Evolutionary conservation across 2,888 invertebrate species (phyloP).

Genomic region (Neria commutata): DNA sequence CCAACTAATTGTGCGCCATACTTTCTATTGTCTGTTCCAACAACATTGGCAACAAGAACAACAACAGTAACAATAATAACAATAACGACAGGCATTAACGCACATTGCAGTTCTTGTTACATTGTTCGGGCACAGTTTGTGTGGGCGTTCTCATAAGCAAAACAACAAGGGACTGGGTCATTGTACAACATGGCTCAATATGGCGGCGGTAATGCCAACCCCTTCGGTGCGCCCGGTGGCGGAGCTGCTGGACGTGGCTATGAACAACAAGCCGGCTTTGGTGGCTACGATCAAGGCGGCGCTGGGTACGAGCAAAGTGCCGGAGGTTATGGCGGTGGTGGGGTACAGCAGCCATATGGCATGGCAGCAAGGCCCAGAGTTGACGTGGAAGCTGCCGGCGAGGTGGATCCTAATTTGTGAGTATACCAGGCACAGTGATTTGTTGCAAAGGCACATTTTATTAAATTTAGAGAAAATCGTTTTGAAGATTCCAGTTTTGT

Average conservation of each 20-base stretch:
- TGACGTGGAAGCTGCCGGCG: constrained; percentile 81
- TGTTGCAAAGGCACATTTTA: no score
- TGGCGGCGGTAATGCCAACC: constrained; percentile 45
- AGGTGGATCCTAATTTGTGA: constrained; percentile 82
- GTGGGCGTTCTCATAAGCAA: background rate
- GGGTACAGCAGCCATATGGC: constrained; percentile 37
- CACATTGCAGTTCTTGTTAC: background rate
- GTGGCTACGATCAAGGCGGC: constrained; percentile 31
- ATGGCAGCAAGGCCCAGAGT: constrained; percentile 73
- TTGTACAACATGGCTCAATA: background rate
- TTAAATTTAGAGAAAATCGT: no score
- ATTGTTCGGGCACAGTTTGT: background rate
- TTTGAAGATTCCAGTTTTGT: no score
- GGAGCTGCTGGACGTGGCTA: constrained; percentile 46
- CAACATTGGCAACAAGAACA: background rate
- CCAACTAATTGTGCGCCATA: background rate
- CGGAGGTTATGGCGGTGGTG: constrained; percentile 14
- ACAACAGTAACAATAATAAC: background rate
- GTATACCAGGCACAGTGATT: no score
- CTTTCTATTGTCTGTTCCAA: background rate
- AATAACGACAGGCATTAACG: background rate
- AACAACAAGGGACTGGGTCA: background rate
- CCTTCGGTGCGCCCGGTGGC: constrained; percentile 48
- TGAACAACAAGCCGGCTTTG: constrained; percentile 24
- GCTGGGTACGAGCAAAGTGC: constrained; percentile 33